Evolutionary conservation across 2,797 vertebrate species (phyloP).

Genomic region (Falco naumanni): DNA sequence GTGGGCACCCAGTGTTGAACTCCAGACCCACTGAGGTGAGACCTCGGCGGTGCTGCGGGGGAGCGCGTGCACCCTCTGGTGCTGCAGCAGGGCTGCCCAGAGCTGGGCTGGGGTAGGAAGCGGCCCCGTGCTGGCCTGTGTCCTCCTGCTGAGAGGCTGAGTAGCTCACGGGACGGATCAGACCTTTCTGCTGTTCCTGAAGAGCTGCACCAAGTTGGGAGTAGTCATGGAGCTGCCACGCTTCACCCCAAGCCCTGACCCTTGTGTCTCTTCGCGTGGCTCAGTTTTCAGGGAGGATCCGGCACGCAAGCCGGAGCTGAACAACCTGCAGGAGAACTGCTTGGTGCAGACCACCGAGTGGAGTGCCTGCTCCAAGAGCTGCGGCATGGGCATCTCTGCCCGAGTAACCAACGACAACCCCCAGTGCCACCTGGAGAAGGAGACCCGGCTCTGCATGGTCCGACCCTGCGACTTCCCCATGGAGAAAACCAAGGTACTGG

Average conservation of each 20-base stretch:
- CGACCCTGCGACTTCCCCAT: slow-evolving; percentile 71
- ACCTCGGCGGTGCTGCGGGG: neutral
- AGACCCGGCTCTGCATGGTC: slow-evolving; percentile 81
- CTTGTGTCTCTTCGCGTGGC: neutral
- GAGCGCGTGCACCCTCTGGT: neutral
- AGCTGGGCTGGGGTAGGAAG: neutral
- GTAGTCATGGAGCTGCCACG: rapidly evolving
- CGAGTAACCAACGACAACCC: slow-evolving; percentile 82
- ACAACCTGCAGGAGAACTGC: slow-evolving; percentile 79
- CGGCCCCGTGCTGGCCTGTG: rapidly evolving
- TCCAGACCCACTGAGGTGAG: neutral
- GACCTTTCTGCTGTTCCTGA: neutral
- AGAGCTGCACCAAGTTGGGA: neutral
- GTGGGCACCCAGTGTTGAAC: neutral
- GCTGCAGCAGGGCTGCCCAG: neutral
- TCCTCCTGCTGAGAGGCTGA: neutral
- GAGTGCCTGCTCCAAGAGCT: slow-evolving; percentile 80
- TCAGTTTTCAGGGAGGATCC: slow-evolving; percentile 72
- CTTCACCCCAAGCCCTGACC: neutral
- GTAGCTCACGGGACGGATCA: neutral
- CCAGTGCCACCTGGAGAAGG: slow-evolving; percentile 79
- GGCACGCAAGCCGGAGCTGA: slow-evolving; percentile 8
- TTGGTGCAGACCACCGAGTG: slow-evolving; percentile 83
- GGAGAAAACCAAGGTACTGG: slow-evolving; percentile 75
- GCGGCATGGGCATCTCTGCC: slow-evolving; percentile 82